These are phyloP conservation scores for Coelopa frigida DNA, from an alignment of 1,140 invertebrate species.

Conservation along the genomic window DNA sequence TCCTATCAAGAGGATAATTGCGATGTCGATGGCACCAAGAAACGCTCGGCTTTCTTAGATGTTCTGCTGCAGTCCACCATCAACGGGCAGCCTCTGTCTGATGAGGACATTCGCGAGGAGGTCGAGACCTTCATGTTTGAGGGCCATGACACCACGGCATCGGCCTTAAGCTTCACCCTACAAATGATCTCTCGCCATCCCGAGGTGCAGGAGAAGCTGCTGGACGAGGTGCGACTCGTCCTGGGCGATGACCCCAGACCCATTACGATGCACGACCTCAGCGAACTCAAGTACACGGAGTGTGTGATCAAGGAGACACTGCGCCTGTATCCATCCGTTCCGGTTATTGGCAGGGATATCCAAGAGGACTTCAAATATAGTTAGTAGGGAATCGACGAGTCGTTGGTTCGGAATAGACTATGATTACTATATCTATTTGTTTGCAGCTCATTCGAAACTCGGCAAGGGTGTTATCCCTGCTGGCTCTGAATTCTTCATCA, in stretches of 20 bases:
- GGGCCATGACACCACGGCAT: conserved; percentile 41
- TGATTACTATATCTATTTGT: too few species aligned
- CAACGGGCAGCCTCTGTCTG: conserved; percentile 48
- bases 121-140: conserved; percentile 67
- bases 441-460: conserved; percentile 19
- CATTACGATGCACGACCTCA: conserved; percentile 48
- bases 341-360: conserved; percentile 45
- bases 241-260: conserved; percentile 43
- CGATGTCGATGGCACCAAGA: conserved; percentile 46
- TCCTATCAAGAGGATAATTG: too few species aligned
- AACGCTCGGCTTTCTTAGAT: conserved; percentile 61
- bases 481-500: conserved; percentile 25
- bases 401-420: too few species aligned
- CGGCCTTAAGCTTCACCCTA: conserved; percentile 28
- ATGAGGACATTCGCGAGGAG: conserved; percentile 59
- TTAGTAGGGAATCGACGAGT: too few species aligned
- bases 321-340: conserved; percentile 59
- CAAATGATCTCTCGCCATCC: conserved; percentile 25
- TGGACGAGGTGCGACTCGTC: conserved; percentile 38
- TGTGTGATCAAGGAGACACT: conserved; percentile 64
- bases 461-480: conserved; percentile 25
- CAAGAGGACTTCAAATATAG: conserved; percentile 46
- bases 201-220: conserved; percentile 28
- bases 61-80: conserved; percentile 54
- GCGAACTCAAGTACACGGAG: conserved; percentile 61